These are phyloP conservation scores for Sparus aurata DNA, from an alignment of 2,797 vertebrate genomes.

Conservation along the genomic window DNA sequence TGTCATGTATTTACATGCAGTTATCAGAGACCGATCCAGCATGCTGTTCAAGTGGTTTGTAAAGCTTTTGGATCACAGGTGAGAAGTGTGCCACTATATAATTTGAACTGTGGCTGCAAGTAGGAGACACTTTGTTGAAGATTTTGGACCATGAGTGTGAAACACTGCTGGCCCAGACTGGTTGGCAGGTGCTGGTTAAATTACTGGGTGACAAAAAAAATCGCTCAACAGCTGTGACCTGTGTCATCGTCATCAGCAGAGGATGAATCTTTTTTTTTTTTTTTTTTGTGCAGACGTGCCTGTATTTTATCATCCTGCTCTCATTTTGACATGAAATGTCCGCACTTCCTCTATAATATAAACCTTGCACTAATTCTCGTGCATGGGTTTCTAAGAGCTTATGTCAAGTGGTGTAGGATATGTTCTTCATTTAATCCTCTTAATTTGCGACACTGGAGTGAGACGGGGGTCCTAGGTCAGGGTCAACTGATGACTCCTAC, in stretches of 20 bases:
- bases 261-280: not conserved
- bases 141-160: conserved; percentile 60
- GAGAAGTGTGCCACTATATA: conserved; percentile 34
- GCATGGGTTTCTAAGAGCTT: not conserved
- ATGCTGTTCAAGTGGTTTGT: too few species aligned
- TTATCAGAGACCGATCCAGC: too few species aligned
- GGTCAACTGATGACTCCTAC: not conserved
- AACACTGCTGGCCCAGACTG: conserved; percentile 16
- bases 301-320: conserved; percentile 67
- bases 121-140: conserved; percentile 33
- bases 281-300: conserved; percentile 32
- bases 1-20: too few species aligned
- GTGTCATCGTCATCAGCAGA: conserved; percentile 14
- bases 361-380: conserved; percentile 48
- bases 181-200: conserved; percentile 12
- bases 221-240: not conserved
- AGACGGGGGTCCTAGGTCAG: not conserved
- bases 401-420: not conserved
- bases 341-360: conserved; percentile 67
- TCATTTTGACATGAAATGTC: conserved; percentile 64
- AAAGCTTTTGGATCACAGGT: not conserved
- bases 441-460: not conserved
- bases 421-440: not conserved
- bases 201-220: conserved; percentile 13
- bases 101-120: conserved; percentile 28